A percentile compares a stretch with the other conserved stretches of the same genome.
phyloP scores from a whole-genome alignment of 1,140 invertebrate genomes.

The Zaprionus nigranus region DNA sequence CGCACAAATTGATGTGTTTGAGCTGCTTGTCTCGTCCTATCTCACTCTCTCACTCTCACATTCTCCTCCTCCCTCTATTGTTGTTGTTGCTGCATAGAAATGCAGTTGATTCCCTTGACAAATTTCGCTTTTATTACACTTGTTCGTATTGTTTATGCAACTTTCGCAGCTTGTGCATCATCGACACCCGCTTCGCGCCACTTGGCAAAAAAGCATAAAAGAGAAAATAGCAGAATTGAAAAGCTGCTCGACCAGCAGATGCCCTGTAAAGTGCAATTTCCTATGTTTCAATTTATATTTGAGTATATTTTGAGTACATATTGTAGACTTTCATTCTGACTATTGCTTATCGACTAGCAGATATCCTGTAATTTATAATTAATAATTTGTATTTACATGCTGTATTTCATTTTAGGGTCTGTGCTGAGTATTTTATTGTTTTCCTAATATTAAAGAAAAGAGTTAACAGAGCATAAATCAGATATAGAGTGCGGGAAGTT shows the following conservation, averaged over 20 bases:
- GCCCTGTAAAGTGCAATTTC: background rate
- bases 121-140: conserved; percentile 70
- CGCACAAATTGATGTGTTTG: conserved; percentile 64
- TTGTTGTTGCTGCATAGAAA: conserved; percentile 30
- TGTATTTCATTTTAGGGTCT: no score
- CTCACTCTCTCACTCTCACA: conserved; percentile 5
- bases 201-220: conserved; percentile 4
- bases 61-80: background rate
- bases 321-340: background rate
- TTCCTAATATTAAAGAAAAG: background rate
- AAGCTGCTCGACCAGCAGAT: background rate
- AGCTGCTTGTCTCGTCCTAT: conserved; percentile 5
- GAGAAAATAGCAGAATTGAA: background rate
- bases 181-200: conserved; percentile 30
- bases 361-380: no score
- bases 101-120: conserved; percentile 76
- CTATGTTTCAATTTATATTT: background rate
- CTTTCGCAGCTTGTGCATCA: conserved; percentile 44
- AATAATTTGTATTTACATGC: no score
- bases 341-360: background rate
- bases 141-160: conserved; percentile 30
- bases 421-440: background rate
- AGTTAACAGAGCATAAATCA: background rate
- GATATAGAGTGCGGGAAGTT: background rate
- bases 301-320: background rate